A percentile compares a stretch with the other conserved stretches of the same genome.
These are phyloP conservation scores for Mormyrops attenuatus DNA, from an alignment of 2,797 vertebrate species.

Conservation along the genomic window DNA sequence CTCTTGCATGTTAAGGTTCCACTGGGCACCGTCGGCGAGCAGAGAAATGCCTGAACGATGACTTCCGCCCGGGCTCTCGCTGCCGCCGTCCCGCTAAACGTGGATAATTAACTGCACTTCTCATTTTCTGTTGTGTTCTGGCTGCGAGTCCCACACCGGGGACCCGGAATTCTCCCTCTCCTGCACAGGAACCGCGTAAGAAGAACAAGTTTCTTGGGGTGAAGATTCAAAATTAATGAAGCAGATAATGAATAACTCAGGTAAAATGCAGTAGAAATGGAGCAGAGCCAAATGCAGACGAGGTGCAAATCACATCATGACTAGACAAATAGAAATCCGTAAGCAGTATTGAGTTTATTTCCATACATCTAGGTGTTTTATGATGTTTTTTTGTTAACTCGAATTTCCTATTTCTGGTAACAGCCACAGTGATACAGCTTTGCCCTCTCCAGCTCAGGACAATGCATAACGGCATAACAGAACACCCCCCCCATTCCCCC, in stretches of 20 bases:
- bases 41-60: background rate
- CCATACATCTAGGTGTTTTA: background rate
- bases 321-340: background rate
- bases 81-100: conserved; percentile 39
- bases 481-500: background rate
- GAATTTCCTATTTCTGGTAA: background rate
- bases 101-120: conserved; percentile 63
- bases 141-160: conserved; percentile 59
- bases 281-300: background rate
- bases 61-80: background rate
- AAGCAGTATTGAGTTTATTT: background rate
- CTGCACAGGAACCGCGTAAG: conserved; percentile 29
- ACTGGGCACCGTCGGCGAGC: conserved; percentile 40
- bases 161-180: conserved; percentile 46
- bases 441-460: background rate
- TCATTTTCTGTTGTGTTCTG: conserved; percentile 49
- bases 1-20: conserved; percentile 14
- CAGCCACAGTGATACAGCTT: background rate
- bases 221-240: background rate
- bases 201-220: background rate
- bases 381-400: background rate
- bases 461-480: background rate
- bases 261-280: background rate
- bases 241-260: background rate
- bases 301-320: background rate